A percentile compares a stretch with the other conserved stretches of the same genome.
Conservation (phyloP, 2,113 vertebrate genomes). For the Chamaea fasciata region DNA sequence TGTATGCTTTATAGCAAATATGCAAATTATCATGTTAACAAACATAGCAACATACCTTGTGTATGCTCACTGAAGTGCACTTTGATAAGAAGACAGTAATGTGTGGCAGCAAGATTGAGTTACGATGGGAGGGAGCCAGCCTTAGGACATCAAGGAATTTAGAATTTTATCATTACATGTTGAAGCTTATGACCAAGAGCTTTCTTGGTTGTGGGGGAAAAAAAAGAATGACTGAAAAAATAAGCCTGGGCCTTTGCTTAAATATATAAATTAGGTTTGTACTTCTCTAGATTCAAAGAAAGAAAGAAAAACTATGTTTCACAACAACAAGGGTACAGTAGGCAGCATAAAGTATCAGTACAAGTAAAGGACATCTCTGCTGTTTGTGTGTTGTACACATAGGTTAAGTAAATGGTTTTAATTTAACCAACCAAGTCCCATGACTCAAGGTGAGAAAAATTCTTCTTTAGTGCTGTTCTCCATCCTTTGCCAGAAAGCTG, state of each 20-base stretch:
- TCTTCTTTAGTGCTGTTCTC: neutral
- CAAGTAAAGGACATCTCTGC: neutral
- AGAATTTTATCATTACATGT: neutral
- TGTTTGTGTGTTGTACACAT: neutral
- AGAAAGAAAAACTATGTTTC: neutral
- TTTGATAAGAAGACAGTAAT: neutral
- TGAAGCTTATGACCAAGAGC: neutral
- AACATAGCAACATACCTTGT: neutral
- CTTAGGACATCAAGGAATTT: neutral
- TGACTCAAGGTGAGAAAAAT: slow-evolving; percentile 50
- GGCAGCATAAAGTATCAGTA: neutral
- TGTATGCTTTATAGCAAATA: neutral
- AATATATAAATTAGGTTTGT: neutral
- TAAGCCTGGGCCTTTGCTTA: neutral
- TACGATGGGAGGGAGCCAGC: neutral
- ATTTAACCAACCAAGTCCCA: neutral
- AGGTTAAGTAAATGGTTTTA: slow-evolving; percentile 27
- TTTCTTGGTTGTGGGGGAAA: neutral
- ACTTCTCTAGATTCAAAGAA: neutral
- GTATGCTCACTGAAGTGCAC: neutral
- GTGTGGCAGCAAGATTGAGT: neutral
- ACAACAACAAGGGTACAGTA: neutral
- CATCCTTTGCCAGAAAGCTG: slow-evolving; percentile 24
- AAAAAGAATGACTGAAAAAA: neutral
- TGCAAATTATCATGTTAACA: neutral